Evolutionary conservation across 2,888 invertebrate species (phyloP).

Genomic region (Sarcophaga subvicina): DNA sequence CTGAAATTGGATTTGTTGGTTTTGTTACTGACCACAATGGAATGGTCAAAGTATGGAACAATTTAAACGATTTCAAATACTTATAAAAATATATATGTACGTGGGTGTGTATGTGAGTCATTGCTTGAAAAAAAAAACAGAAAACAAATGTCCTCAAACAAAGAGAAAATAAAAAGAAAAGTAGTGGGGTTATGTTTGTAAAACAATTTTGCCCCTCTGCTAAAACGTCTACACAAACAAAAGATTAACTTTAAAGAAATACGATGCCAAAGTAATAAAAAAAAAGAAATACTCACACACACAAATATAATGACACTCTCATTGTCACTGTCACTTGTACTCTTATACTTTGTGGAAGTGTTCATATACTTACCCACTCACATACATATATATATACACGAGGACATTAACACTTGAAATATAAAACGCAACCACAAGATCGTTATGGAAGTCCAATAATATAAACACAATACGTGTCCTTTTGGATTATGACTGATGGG

Average conservation of each 20-base stretch:
- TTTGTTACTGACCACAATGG: constrained; percentile 60
- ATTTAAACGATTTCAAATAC: constrained; percentile 50
- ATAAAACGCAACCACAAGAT: constrained; percentile 15
- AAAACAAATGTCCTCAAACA: not conserved
- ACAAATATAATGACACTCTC: not conserved
- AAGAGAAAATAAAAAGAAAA: not conserved
- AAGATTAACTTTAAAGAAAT: constrained; percentile 63
- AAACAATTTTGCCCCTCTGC: not conserved
- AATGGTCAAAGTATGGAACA: constrained; percentile 42
- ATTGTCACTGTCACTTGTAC: not conserved
- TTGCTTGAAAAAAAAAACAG: not conserved
- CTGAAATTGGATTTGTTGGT: constrained; percentile 63
- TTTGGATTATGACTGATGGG: constrained; percentile 24
- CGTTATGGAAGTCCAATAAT: not conserved
- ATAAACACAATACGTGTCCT: not conserved
- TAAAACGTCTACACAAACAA: constrained; percentile 10
- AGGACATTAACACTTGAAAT: not conserved
- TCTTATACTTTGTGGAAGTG: not conserved
- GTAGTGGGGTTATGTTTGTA: not conserved
- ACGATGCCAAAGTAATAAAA: constrained; percentile 45
- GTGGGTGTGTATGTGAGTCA: not conserved
- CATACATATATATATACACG: not conserved
- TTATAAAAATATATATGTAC: constrained; percentile 20
- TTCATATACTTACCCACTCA: not conserved
- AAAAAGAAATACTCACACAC: constrained; percentile 7